phyloP scores from a whole-genome alignment of 2,797 vertebrate genomes.

The Avahi laniger region DNA sequence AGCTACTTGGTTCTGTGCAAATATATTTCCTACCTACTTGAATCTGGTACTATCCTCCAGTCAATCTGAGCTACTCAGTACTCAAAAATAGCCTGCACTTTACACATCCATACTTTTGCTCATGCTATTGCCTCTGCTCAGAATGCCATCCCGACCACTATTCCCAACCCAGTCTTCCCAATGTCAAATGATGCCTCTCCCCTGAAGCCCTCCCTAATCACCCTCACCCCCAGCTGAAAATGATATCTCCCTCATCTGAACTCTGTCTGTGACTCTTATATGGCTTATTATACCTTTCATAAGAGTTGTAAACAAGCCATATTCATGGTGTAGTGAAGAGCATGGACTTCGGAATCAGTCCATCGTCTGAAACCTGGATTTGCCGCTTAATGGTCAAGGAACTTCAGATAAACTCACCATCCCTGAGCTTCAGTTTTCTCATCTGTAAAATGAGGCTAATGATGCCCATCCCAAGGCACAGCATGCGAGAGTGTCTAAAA shows the following conservation, averaged over 20 bases:
- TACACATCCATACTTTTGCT: neutral
- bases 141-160: neutral
- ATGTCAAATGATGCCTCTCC: slow-evolving; percentile 20
- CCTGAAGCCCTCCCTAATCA: slow-evolving; percentile 17
- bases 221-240: neutral
- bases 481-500: neutral
- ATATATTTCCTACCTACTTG: slow-evolving; percentile 28
- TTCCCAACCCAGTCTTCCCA: neutral
- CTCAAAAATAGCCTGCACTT: slow-evolving; percentile 40
- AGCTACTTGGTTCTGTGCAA: slow-evolving; percentile 52
- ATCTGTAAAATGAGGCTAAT: neutral
- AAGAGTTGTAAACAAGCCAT: slow-evolving; percentile 21
- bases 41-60: neutral
- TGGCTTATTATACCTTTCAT: neutral
- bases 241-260: neutral
- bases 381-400: neutral
- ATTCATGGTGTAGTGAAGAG: neutral
- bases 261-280: neutral
- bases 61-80: neutral
- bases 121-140: neutral
- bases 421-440: neutral
- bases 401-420: neutral
- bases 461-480: neutral
- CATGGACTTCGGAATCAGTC: neutral
- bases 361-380: slow-evolving; percentile 11